Base-by-base conservation (phyloP, 2,113 vertebrate species). In the Sinocyclocheilus maitianheensis region DNA sequence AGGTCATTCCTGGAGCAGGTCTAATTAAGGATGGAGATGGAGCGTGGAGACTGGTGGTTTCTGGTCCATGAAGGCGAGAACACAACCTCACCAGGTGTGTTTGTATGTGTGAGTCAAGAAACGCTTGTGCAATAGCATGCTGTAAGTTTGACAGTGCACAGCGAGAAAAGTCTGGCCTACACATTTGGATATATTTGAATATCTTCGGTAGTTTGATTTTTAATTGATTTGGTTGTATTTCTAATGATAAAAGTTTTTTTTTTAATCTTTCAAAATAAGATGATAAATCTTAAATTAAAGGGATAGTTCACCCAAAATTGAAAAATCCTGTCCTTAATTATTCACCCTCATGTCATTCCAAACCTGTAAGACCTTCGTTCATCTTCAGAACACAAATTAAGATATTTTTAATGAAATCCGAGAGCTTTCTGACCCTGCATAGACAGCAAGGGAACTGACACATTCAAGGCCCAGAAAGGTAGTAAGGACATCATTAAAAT, bases 21-120 rank as follows among this genome's bases (percentile, higher is more conserved):
- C 55, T 88, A 71, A 85, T 79, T 69, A 85, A 67, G 46, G 34
- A 51, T 9, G 37, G 83, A 62, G 40, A 18, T 67, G 55, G 74
- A 77, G 83, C 22, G 22, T 81, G 22, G 78, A 18, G 58, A 63
- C 58, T 63, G 22, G 8, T 51, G 3, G 62, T 81, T 81, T 82
- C 24, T 82, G 62, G 16, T 34, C 43, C 63, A 69, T 82, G n/a
- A 81, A 65, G 40, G 58, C n/a, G 9, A 46, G 60, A 43, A 48
- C 55, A 18, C 16, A 26, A 75, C 5, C 34, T 34, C 34, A 40
- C 18, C 8, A 22, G 22, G 20, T 48, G 37, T 6, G n/a, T 84
- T 58, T 46, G 13, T 2, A 81, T 46, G 10, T 26, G 37, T 43
- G 4, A 43, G 40, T 26, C 26, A 58, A 62, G 78, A 24, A 40